These are phyloP conservation scores for Plestiodon gilberti DNA, from an alignment of 2,113 vertebrate genomes.

Conservation along the genomic window DNA sequence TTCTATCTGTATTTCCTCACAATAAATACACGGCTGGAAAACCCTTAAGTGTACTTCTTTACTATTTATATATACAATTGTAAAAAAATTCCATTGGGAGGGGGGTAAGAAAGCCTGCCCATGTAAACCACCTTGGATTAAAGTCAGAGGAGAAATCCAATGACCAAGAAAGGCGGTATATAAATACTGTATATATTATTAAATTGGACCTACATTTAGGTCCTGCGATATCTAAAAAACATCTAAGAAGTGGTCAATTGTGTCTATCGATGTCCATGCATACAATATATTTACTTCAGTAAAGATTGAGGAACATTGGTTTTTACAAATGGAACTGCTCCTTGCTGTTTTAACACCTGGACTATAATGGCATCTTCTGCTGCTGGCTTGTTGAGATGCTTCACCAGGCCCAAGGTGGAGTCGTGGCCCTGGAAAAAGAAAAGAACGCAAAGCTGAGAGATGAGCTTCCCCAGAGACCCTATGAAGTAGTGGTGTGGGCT, in stretches of 20 bases:
- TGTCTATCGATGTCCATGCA: not conserved
- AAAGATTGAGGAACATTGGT: conserved; percentile 91
- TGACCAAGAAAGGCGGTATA: too few species aligned
- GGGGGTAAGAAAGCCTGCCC: too few species aligned
- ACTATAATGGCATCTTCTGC: conserved; percentile 85
- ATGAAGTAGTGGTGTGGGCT: not conserved
- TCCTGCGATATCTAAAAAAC: not conserved
- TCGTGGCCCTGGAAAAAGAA: conserved; percentile 78
- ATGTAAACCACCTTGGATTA: too few species aligned
- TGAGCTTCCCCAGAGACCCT: not conserved
- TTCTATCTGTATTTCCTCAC: too few species aligned
- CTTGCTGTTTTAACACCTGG: conserved; percentile 89
- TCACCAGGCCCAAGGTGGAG: conserved; percentile 79
- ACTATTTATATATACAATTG: too few species aligned
- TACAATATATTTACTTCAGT: conserved; percentile 76
- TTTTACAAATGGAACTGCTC: conserved; percentile 92
- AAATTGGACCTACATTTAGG: too few species aligned
- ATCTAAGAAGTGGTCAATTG: not conserved
- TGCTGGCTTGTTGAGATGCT: conserved; percentile 74
- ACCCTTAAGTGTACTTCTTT: too few species aligned
- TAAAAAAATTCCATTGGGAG: too few species aligned
- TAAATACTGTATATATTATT: too few species aligned
- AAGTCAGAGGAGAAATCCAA: too few species aligned
- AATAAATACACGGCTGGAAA: too few species aligned
- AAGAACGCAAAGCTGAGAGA: not conserved